These are phyloP conservation scores for Athene cunicularia DNA, from an alignment of 2,113 vertebrate species.

Conservation along the genomic window DNA sequence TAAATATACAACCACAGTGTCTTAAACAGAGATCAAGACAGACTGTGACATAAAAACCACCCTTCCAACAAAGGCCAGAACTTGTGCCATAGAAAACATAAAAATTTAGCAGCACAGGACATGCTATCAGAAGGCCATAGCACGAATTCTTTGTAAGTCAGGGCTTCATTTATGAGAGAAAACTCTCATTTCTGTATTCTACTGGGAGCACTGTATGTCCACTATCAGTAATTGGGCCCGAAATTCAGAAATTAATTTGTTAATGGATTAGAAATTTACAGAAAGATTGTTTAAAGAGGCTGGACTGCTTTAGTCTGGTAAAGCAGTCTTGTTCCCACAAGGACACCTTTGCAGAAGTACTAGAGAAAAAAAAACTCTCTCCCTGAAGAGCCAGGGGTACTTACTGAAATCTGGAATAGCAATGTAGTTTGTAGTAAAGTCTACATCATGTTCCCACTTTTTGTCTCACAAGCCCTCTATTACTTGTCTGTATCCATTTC, in stretches of 20 bases:
- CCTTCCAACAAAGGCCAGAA: not conserved
- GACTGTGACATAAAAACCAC: not conserved
- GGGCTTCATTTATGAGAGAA: not conserved
- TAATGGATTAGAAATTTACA: slow-evolving; percentile 24
- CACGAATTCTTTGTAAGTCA: not conserved
- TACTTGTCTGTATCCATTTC: not conserved
- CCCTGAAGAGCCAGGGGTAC: not conserved
- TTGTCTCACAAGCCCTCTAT: not conserved
- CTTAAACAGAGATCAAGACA: not conserved
- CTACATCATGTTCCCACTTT: not conserved
- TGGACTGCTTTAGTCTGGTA: not conserved
- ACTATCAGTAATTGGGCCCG: not conserved
- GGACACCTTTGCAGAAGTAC: not conserved
- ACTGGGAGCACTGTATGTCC: not conserved
- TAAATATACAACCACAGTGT: not conserved
- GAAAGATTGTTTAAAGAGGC: slow-evolving; percentile 25
- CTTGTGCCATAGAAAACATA: not conserved
- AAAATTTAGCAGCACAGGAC: not conserved
- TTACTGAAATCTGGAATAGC: slow-evolving; percentile 30
- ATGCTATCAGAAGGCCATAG: not conserved
- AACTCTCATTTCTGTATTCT: not conserved
- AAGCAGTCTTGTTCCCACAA: slow-evolving; percentile 38
- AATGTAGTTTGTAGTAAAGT: not conserved
- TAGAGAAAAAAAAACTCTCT: slow-evolving; percentile 1
- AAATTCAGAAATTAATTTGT: slow-evolving; percentile 50